Conservation (phyloP, 1,140 invertebrate species). For the Lucilia cuprina region DNA sequence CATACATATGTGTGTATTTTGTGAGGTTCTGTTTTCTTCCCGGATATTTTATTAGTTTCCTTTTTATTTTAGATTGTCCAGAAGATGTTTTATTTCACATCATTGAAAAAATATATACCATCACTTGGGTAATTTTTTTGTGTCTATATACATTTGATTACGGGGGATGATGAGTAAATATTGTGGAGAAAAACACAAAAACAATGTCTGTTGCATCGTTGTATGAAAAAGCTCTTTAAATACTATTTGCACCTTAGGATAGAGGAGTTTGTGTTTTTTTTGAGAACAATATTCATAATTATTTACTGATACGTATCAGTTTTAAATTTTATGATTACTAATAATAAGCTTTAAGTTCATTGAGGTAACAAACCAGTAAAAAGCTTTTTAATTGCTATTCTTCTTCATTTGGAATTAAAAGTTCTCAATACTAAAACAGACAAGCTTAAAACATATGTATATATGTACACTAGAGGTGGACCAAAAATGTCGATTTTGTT, state of each 20-base stretch:
- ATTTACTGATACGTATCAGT: no score
- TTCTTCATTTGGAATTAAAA: no score
- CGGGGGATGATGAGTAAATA: conserved; percentile 27
- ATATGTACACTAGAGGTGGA: no score
- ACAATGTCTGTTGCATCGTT: not conserved
- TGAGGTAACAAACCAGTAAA: no score
- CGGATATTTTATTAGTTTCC: not conserved
- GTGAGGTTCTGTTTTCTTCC: not conserved
- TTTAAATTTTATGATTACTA: no score
- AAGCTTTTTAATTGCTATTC: no score
- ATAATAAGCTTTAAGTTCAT: no score
- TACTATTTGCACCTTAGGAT: not conserved
- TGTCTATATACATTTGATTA: conserved; percentile 6
- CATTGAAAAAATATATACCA: not conserved
- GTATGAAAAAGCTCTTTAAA: not conserved
- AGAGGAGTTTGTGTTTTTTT: not conserved
- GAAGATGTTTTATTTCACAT: not conserved
- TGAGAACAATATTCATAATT: no score
- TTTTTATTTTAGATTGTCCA: not conserved
- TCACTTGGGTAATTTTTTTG: not conserved
- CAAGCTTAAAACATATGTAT: no score
- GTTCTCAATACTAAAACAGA: no score
- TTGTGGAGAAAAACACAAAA: not conserved
- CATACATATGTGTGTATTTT: no score
- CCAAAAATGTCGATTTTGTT: no score